phyloP scores from a whole-genome alignment of 2,113 vertebrate species.

The Condylura cristata region DNA sequence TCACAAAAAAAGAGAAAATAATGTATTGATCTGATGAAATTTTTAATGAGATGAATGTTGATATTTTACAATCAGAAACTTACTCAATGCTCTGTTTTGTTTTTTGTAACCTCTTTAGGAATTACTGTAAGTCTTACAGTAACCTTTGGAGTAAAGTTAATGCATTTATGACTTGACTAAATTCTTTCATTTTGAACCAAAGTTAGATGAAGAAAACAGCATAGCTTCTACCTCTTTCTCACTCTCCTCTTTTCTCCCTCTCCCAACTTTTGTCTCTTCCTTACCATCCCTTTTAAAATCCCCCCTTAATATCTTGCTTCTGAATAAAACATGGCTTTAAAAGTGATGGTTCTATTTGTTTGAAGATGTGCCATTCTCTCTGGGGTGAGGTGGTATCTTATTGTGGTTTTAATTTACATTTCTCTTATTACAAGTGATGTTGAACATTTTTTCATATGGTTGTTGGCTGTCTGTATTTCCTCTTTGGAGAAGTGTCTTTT shows the following conservation, averaged over 20 bases:
- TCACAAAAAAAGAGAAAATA: conserved; percentile 53
- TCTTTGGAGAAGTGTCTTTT: no score
- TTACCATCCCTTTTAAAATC: neutral
- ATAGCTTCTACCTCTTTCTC: neutral
- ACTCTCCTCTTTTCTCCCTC: no score
- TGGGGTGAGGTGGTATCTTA: no score
- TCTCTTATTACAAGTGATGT: no score
- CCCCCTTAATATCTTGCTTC: neutral
- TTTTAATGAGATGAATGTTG: conserved; percentile 60
- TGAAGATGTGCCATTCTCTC: no score
- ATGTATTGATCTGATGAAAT: conserved; percentile 39
- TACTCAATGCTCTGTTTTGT: conserved; percentile 14
- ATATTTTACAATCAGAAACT: conserved; percentile 56
- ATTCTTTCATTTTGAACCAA: conserved; percentile 44
- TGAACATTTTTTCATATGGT: no score
- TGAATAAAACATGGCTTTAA: neutral
- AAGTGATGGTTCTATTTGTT: neutral
- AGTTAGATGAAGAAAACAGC: conserved; percentile 26
- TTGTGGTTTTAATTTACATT: no score
- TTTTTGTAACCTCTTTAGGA: conserved; percentile 67
- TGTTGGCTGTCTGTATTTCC: no score
- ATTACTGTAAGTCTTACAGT: conserved; percentile 36
- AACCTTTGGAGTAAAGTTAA: conserved; percentile 49
- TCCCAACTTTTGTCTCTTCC: neutral
- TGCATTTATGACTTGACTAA: conserved; percentile 42